Base-by-base conservation (phyloP, 2,888 invertebrate species). In the Eilema caniola region DNA sequence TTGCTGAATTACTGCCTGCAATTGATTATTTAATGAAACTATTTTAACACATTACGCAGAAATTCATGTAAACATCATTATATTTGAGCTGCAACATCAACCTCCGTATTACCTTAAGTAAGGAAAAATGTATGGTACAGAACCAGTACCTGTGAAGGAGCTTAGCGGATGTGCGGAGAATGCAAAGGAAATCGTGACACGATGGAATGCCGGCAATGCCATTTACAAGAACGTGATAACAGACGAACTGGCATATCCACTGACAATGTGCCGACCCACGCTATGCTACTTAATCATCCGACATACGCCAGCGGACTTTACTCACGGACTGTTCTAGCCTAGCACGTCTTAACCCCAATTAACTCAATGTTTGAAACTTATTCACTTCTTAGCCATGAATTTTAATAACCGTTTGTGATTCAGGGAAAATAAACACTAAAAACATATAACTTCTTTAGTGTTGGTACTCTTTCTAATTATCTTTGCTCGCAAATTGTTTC, bases 291-390 rank as follows among this genome's bases (percentile, higher is more conserved):
- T 86, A 83, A 85, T 90, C 86, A 87, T 83, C 76, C 75, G 71
- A 59, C 59, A 69, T 69, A 66, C 62, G 62, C 61, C 47, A 75
- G 85, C 85, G 81, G 78, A 78, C 83, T 88, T 86, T 86, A 85
- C 88, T 81, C 85, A 76, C 78, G 70, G 68, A 79, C 79, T 83
- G 76, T 75, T 82, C 82, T 81, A 81, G 77, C 82, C 82, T 81
- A 81, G 77, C 75, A 84, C 79, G 81, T 83, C 80, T 73, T 80
- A 85, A 83, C 80, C 84, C 84, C 85, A 86, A 89, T 89, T 88
- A 88, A 85, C 80, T 82, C 77, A 62, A 76, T 75, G 73, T 73
- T 78, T 75, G 71, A 77, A 83, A 83, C 76, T 75, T 80, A 65
- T 76, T 67, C 68, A 71, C 71, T 73, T 69, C 70, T 74, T 79